Base-by-base conservation (phyloP, 2,797 vertebrate species). In the Microctenopoma lineatum region DNA sequence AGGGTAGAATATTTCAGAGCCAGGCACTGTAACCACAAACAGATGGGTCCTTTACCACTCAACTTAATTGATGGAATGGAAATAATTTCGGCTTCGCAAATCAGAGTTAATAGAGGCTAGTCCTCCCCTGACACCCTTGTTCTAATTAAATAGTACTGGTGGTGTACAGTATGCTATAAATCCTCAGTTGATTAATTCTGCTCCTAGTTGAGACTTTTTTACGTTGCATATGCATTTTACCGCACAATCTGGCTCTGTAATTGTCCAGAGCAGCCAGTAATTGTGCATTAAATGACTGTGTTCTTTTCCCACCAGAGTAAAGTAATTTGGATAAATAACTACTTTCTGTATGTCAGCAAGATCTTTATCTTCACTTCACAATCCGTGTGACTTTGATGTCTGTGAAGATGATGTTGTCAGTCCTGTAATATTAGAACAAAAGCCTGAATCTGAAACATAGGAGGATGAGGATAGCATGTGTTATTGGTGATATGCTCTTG, bases 41-140 rank as follows among this genome's bases (percentile, higher is more conserved):
- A 93, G 85, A 92, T 92, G 91, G 85, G 45, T 83, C 81, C 63
- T 83, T 63, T 70, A 84, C 64, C 74, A 84, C 60, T 75, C 46
- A 60, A 80, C 80, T 80, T 89, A 89, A 91, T 84, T 88, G 80
- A 88, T 85, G 74, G 87, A 89, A 90, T 91, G 88, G 87, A 85
- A 93, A 87, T 87, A 57, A 90, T 92, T 89, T 89, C 70, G 84
- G 59, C 72, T 59, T 69, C 64, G 77, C 84, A 85, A 83, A 89
- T 92, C 87, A 90, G 80, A 77, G 72, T 73, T 85, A 90, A 91
- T 76, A 68, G 83, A 66, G 77, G 61, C 70, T 73, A 56, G 69
- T 74, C 72, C 74, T 87, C 88, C 86, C 83, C 61, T 74, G 89
- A 88, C 86, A 89, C 85, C 68, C 71, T 32, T 67, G 56, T 55